Conservation (phyloP, 1,140 invertebrate species). For the Galleria mellonella region DNA sequence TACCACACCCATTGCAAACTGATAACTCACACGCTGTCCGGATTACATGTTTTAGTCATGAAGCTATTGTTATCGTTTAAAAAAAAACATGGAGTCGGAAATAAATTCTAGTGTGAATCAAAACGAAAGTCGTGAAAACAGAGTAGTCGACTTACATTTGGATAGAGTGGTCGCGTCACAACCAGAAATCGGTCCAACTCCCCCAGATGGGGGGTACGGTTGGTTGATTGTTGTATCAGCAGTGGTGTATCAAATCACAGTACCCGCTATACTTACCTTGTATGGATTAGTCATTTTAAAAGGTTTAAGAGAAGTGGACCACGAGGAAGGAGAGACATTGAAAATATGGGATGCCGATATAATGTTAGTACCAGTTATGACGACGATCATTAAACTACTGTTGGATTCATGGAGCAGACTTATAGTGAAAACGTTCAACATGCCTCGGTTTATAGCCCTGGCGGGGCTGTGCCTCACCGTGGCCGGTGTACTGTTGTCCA, state of each 20-base stretch:
- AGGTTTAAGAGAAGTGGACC: conserved; percentile 47
- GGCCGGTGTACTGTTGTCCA: conserved; percentile 64
- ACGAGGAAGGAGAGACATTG: conserved; percentile 54
- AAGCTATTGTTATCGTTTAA: conserved; percentile 49
- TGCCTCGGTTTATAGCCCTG: conserved; percentile 70
- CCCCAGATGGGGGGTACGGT: conserved; percentile 78
- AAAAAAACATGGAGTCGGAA: conserved; percentile 46
- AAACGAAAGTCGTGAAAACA: conserved; percentile 21
- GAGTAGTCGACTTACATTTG: conserved; percentile 52
- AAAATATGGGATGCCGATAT: conserved; percentile 72
- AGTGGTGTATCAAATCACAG: conserved; percentile 75
- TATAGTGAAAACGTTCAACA: conserved; percentile 71
- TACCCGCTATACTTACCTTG: conserved; percentile 71
- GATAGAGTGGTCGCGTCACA: conserved; percentile 75
- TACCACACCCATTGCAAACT: conserved; percentile 47
- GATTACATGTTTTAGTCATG: conserved; percentile 44
- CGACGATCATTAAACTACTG: conserved; percentile 68
- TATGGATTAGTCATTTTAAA: conserved; percentile 75
- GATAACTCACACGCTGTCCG: conserved; percentile 30
- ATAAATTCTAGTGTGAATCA: conserved; percentile 14
- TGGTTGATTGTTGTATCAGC: conserved; percentile 78
- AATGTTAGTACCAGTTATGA: conserved; percentile 73
- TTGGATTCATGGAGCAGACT: conserved; percentile 75
- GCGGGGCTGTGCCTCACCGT: conserved; percentile 66
- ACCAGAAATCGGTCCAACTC: conserved; percentile 78